Conservation (phyloP, 2,797 vertebrate species). For the Gallinago nigripennis region DNA sequence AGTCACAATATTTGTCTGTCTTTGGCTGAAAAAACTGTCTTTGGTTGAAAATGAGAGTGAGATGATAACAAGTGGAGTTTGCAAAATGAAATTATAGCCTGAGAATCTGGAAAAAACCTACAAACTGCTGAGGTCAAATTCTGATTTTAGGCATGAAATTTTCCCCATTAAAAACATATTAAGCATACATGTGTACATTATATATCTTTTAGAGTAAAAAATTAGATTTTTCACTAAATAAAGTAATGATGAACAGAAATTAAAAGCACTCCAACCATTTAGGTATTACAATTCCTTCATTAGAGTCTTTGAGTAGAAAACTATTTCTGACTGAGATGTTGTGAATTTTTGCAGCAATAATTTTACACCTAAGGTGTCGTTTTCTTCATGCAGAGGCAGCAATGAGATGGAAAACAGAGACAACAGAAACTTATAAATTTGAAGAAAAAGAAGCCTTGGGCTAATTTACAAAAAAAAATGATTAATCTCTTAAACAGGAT, state of each 20-base stretch:
- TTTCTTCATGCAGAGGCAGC: conserved; percentile 62
- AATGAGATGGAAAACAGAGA: conserved; percentile 52
- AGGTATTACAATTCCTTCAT: conserved; percentile 32
- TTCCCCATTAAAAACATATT: not conserved
- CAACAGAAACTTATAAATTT: conserved; percentile 42
- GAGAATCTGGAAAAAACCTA: not conserved
- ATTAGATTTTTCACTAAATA: not conserved
- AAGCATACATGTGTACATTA: not conserved
- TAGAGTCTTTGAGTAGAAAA: conserved; percentile 50
- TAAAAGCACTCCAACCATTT: not conserved
- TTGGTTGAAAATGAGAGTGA: not conserved
- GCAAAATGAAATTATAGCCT: not conserved
- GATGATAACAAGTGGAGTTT: not conserved
- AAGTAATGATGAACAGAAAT: not conserved
- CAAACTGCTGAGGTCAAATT: not conserved
- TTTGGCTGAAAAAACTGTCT: not conserved
- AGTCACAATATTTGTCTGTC: not conserved
- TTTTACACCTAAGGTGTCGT: conserved; percentile 68
- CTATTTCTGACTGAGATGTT: conserved; percentile 57
- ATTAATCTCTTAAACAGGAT: conserved; percentile 66
- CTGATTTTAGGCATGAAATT: not conserved
- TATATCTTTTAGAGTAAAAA: not conserved
- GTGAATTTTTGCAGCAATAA: conserved; percentile 67
- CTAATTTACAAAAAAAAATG: conserved; percentile 55
- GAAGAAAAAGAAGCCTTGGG: conserved; percentile 40